These are phyloP conservation scores for Yasuhikotakia modesta DNA, from an alignment of 2,797 vertebrate species.

Conservation along the genomic window DNA sequence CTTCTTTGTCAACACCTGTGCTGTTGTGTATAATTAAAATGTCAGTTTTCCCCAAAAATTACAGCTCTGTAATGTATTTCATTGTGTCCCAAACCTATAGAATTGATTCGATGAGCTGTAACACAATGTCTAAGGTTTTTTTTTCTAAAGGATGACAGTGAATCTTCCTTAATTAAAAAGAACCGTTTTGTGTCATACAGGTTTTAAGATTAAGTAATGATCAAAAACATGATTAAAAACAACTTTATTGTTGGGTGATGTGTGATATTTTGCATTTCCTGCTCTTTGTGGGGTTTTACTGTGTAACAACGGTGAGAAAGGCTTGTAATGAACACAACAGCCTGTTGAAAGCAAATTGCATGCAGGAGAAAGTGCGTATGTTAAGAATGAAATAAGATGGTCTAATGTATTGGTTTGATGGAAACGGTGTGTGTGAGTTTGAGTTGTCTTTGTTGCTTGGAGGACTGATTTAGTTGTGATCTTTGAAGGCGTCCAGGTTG, in stretches of 20 bases:
- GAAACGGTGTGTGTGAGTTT: constrained; percentile 16
- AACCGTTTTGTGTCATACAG: not conserved
- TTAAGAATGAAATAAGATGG: not conserved
- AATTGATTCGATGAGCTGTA: not conserved
- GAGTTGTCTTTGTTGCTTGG: constrained; percentile 18
- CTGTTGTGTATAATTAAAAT: not conserved
- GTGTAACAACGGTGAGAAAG: not conserved
- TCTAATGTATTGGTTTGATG: constrained; percentile 9
- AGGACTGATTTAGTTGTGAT: constrained; percentile 52
- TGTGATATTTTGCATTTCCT: not conserved
- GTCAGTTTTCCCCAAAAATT: not conserved
- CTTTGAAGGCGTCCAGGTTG: constrained; percentile 70
- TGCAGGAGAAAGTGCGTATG: not conserved
- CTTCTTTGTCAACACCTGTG: not conserved
- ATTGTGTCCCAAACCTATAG: not conserved
- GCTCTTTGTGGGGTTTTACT: not conserved
- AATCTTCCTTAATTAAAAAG: not conserved
- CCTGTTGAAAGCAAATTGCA: not conserved
- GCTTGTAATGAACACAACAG: constrained; percentile 1
- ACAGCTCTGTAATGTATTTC: not conserved
- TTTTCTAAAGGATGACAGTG: not conserved
- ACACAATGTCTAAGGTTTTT: not conserved
- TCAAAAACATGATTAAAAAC: not conserved
- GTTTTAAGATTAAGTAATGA: not conserved
- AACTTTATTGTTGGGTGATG: not conserved